Evolutionary conservation across 1,140 invertebrate genomes (phyloP).

Genomic region (Drosophila prosaltans): DNA sequence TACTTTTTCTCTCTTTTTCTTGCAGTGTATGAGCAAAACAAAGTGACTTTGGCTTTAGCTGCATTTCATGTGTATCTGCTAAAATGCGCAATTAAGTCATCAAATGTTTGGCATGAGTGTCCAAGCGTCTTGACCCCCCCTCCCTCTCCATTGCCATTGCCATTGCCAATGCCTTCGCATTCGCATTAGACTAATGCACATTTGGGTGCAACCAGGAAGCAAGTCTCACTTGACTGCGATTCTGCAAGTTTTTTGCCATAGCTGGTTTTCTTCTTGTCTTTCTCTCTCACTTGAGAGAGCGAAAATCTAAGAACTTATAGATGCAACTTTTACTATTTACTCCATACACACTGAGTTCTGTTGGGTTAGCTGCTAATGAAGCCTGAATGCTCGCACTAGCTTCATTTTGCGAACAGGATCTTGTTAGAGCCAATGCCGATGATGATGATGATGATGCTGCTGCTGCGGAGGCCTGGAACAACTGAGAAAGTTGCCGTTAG

Average conservation of each 20-base stretch:
- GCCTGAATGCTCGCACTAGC: constrained; percentile 42
- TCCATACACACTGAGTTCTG: not conserved
- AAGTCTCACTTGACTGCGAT: constrained; percentile 17
- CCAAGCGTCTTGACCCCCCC: constrained; percentile 56
- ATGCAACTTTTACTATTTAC: constrained; percentile 52
- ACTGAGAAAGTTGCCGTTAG: constrained; percentile 44
- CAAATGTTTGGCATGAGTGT: constrained; percentile 64
- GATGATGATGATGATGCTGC: not conserved
- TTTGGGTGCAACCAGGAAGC: constrained; percentile 62
- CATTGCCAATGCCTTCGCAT: not conserved
- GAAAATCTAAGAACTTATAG: constrained; percentile 32
- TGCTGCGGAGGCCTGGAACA: not conserved
- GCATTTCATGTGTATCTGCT: constrained; percentile 59
- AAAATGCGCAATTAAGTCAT: constrained; percentile 80
- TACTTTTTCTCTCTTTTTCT: not conserved
- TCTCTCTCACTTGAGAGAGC: constrained; percentile 36
- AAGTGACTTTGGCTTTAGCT: constrained; percentile 15
- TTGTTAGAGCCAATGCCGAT: constrained; percentile 27
- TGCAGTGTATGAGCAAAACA: constrained; percentile 22
- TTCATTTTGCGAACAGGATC: constrained; percentile 43
- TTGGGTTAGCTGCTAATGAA: constrained; percentile 48
- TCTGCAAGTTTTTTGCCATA: not conserved
- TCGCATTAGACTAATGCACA: constrained; percentile 72
- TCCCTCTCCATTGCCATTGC: not conserved
- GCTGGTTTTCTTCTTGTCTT: constrained; percentile 12